These are phyloP conservation scores for Ambastaia sidthimunki DNA, from an alignment of 2,797 vertebrate genomes.

Conservation along the genomic window DNA sequence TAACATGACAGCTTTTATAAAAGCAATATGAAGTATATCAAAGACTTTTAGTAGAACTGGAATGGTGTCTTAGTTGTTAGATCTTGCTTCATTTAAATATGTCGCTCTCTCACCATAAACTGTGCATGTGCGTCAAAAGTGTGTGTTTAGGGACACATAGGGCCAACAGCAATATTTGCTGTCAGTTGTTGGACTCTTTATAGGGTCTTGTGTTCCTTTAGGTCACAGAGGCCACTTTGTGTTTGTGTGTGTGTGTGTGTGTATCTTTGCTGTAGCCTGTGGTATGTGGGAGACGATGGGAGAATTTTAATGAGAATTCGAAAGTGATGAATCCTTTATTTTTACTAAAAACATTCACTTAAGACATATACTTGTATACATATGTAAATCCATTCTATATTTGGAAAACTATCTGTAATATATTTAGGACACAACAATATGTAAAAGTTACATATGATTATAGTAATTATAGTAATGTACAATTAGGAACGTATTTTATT, in stretches of 20 bases:
- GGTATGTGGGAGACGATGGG: background rate
- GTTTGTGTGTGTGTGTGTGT: conserved; percentile 23
- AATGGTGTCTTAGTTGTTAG: conserved; percentile 23
- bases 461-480: too few species aligned
- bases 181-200: conserved; percentile 2
- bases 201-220: conserved; percentile 6
- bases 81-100: conserved; percentile 40
- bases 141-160: conserved; percentile 31
- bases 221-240: conserved; percentile 2
- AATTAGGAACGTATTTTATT: too few species aligned
- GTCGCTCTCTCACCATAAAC: conserved; percentile 14
- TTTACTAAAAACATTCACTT: background rate
- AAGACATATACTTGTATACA: background rate
- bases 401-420: background rate
- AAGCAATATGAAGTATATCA: background rate
- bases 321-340: background rate
- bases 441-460: too few species aligned
- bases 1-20: conserved; percentile 26
- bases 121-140: conserved; percentile 23
- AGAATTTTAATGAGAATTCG: background rate
- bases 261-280: conserved; percentile 3
- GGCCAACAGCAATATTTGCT: conserved; percentile 40
- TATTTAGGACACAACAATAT: background rate
- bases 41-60: background rate
- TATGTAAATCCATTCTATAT: background rate